phyloP scores from a whole-genome alignment of 1,140 invertebrate species.

The Temnothorax curvispinosus region DNA sequence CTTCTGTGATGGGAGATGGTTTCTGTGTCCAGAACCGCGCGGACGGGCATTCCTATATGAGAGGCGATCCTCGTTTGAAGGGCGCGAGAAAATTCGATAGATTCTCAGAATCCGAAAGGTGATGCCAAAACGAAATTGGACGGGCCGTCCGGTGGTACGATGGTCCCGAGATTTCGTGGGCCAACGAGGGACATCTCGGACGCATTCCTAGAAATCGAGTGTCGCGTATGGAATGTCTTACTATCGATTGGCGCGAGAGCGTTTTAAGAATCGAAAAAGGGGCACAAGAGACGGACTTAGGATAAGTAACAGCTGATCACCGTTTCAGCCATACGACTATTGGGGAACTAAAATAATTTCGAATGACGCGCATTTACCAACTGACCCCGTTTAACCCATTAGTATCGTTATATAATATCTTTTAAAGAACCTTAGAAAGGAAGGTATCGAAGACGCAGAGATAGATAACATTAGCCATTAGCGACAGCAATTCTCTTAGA shows the following conservation, averaged over 20 bases:
- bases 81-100: constrained; percentile 66
- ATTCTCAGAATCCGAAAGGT: constrained; percentile 52
- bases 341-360: constrained; percentile 16
- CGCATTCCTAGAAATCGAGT: constrained; percentile 61
- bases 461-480: constrained; percentile 47
- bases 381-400: neutral
- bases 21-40: constrained; percentile 6
- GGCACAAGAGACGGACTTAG: neutral
- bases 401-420: neutral
- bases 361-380: neutral
- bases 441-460: neutral
- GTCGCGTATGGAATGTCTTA: constrained; percentile 51
- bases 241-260: constrained; percentile 36
- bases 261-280: neutral
- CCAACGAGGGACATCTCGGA: constrained; percentile 14
- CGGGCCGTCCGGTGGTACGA: constrained; percentile 19
- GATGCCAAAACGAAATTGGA: constrained; percentile 47
- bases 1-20: constrained; percentile 46
- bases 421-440: neutral
- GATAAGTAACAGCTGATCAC: constrained; percentile 13
- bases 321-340: neutral
- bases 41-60: constrained; percentile 20
- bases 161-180: constrained; percentile 50
- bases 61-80: constrained; percentile 49
- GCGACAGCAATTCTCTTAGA: constrained; percentile 46